Conservation (phyloP, 1,140 invertebrate genomes). For the Bemisia tabaci region DNA sequence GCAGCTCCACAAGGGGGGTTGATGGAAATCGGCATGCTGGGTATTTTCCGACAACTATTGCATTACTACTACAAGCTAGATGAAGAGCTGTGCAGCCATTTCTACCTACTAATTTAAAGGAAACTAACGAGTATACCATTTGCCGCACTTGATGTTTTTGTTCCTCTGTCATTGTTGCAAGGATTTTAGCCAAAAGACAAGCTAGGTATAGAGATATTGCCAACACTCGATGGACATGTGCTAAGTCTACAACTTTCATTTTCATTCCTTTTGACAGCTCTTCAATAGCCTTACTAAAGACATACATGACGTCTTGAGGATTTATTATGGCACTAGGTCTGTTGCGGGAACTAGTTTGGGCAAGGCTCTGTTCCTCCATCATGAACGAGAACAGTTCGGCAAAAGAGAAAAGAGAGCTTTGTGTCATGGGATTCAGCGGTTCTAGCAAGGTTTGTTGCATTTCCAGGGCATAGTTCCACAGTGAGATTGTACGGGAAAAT, state of each 20-base stretch:
- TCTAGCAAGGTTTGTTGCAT: conserved; percentile 89
- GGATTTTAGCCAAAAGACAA: conserved; percentile 50
- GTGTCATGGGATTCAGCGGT: conserved; percentile 86
- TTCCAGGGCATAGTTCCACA: conserved; percentile 94
- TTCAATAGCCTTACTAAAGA: conserved; percentile 24
- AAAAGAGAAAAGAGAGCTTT: conserved; percentile 83
- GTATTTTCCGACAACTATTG: conserved; percentile 46
- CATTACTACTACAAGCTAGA: conserved; percentile 54
- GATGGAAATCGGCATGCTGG: conserved; percentile 62
- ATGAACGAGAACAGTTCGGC: conserved; percentile 91
- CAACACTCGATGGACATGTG: conserved; percentile 64
- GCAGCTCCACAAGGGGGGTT: conserved; percentile 52
- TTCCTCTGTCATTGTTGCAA: conserved; percentile 26
- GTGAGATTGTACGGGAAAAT: conserved; percentile 76
- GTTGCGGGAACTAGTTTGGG: conserved; percentile 29
- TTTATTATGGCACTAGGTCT: conserved; percentile 16
- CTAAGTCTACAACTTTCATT: conserved; percentile 41
- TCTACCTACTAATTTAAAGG: conserved; percentile 31
- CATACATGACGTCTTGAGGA: conserved; percentile 37
- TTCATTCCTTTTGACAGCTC: conserved; percentile 23
- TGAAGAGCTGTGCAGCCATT: conserved; percentile 67
- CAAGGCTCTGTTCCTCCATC: conserved; percentile 70
- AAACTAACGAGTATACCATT: conserved; percentile 21
- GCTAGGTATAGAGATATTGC: conserved; percentile 74
- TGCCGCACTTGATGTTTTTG: conserved; percentile 28